phyloP scores from a whole-genome alignment of 2,888 invertebrate genomes.

The Tiphia femorata region DNA sequence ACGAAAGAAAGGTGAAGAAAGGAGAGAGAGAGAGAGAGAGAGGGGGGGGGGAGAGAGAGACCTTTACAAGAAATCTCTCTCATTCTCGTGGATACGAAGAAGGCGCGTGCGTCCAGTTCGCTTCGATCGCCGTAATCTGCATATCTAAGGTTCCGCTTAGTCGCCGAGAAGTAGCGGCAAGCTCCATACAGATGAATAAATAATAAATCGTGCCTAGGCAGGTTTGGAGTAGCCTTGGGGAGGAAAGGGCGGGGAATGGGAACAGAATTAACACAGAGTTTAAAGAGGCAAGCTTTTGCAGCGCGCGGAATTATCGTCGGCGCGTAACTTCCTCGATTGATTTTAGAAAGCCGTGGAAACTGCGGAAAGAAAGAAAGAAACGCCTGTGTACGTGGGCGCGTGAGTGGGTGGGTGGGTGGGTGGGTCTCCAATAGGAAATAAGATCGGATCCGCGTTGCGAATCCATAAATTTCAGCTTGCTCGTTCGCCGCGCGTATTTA shows the following conservation, averaged over 20 bases:
- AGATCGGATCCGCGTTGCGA: too few relatives aligned
- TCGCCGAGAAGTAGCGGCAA: constrained; percentile 21
- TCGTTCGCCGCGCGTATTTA: too few relatives aligned
- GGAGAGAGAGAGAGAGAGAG: too few relatives aligned
- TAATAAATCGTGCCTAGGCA: constrained; percentile 39
- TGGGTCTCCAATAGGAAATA: too few relatives aligned
- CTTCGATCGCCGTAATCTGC: background rate
- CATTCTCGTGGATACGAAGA: constrained; percentile 5
- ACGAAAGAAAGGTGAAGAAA: constrained; percentile 1
- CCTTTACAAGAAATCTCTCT: too few relatives aligned
- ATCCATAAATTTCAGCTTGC: too few relatives aligned
- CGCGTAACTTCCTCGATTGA: too few relatives aligned
- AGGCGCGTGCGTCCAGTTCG: background rate
- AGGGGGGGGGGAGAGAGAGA: too few relatives aligned
- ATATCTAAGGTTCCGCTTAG: constrained; percentile 18
- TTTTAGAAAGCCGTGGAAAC: constrained; percentile 4
- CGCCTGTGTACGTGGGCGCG: too few relatives aligned
- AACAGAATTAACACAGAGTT: constrained; percentile 34
- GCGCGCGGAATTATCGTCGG: background rate
- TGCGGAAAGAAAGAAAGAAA: background rate
- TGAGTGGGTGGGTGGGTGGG: too few relatives aligned
- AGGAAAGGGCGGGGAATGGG: constrained; percentile 16
- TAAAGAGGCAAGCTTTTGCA: constrained; percentile 25
- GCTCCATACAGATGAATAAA: too few relatives aligned
- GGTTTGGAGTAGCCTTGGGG: too few relatives aligned